A percentile compares a stretch with the other conserved stretches of the same genome.
phyloP scores from a whole-genome alignment of 1,140 invertebrate genomes.

The Hycleus phaleratus region DNA sequence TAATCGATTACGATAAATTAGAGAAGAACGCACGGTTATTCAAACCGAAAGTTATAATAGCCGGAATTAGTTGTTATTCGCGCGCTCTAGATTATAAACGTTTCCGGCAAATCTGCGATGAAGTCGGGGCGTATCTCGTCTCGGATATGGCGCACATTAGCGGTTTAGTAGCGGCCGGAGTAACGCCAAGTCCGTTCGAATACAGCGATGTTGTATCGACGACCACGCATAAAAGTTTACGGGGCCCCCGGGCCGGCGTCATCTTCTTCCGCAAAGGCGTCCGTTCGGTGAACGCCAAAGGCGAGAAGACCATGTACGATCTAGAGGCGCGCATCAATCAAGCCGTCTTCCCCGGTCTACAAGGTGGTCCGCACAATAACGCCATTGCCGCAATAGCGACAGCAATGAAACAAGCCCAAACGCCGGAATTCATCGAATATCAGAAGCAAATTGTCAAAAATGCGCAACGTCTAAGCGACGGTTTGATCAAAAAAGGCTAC shows the following conservation, averaged over 20 bases:
- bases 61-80: slow-evolving; percentile 85
- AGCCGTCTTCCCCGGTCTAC: slow-evolving; percentile 88
- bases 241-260: slow-evolving; percentile 83
- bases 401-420: slow-evolving; percentile 76
- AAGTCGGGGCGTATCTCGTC: slow-evolving; percentile 80
- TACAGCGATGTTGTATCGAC: slow-evolving; percentile 91
- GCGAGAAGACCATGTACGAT: slow-evolving; percentile 77
- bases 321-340: slow-evolving; percentile 82
- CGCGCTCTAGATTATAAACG: slow-evolving; percentile 78
- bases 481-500: slow-evolving; percentile 59
- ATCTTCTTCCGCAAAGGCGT: slow-evolving; percentile 88
- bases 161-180: slow-evolving; percentile 79
- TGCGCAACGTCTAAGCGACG: slow-evolving; percentile 57
- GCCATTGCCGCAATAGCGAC: slow-evolving; percentile 86
- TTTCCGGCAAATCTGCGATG: slow-evolving; percentile 83
- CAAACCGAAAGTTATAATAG: slow-evolving; percentile 89
- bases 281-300: slow-evolving; percentile 61
- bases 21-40: slow-evolving; percentile 77
- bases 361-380: slow-evolving; percentile 91
- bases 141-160: slow-evolving; percentile 95
- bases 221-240: slow-evolving; percentile 92
- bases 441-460: slow-evolving; percentile 83
- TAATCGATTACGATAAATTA: slow-evolving; percentile 91
- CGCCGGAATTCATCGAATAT: slow-evolving; percentile 77
- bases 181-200: slow-evolving; percentile 87